A percentile compares a stretch with the other conserved stretches of the same genome.
Conservation (phyloP, 2,113 vertebrate genomes). For the Macroglossus sobrinus region DNA sequence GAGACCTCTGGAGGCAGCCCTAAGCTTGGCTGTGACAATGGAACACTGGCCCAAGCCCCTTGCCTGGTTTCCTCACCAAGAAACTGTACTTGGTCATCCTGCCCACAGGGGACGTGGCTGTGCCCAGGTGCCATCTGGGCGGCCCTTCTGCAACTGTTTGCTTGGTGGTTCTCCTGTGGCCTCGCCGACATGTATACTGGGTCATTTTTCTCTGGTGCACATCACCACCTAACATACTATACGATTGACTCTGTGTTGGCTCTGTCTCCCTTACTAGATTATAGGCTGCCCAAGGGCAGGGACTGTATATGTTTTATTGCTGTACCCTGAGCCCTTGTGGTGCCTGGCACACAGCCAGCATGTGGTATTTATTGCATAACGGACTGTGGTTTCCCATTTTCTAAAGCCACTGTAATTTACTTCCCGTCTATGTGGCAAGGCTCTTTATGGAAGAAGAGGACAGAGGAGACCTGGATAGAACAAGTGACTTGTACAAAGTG, state of each 20-base stretch:
- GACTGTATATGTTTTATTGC: background rate
- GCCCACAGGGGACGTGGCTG: background rate
- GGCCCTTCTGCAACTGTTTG: background rate
- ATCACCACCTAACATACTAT: background rate
- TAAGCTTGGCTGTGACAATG: background rate
- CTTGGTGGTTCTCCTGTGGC: background rate
- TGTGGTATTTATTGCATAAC: background rate
- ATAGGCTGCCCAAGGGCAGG: background rate
- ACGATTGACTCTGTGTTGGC: background rate
- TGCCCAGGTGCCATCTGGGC: background rate
- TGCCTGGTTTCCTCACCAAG: background rate
- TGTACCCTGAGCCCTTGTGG: too few relatives aligned
- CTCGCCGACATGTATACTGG: background rate
- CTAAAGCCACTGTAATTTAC: background rate
- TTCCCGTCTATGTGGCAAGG: background rate
- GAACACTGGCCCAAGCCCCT: background rate
- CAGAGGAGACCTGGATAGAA: background rate
- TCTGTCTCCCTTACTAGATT: background rate
- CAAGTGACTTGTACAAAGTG: background rate
- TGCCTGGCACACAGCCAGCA: background rate
- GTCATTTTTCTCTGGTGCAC: background rate
- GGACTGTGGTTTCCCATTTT: background rate
- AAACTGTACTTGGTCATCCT: background rate
- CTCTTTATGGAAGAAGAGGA: background rate
- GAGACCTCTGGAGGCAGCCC: background rate